Conservation (phyloP, 2,113 vertebrate species). For the Phaethornis superciliosus region DNA sequence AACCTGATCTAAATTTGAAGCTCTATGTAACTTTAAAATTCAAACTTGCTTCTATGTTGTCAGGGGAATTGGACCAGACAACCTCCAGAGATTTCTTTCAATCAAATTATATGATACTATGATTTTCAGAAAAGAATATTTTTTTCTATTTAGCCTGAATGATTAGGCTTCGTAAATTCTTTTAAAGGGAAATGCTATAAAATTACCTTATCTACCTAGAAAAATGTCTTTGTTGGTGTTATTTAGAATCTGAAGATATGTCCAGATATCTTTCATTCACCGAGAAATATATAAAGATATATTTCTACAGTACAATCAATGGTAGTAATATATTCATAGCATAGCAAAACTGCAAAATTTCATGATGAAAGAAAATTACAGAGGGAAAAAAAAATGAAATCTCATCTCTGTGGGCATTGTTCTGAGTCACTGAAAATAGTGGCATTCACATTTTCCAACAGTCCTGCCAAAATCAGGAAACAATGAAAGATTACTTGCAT, state of each 20-base stretch:
- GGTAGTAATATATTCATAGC: neutral
- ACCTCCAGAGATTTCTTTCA: neutral
- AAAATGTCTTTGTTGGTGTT: neutral
- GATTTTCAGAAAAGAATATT: neutral
- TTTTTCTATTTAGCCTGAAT: neutral
- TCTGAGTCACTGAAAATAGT: neutral
- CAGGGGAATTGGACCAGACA: neutral
- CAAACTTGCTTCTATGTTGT: neutral
- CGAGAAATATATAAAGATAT: neutral
- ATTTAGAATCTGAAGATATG: neutral
- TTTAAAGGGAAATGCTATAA: neutral
- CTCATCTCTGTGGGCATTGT: neutral
- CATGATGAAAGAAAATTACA: neutral
- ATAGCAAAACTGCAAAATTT: neutral
- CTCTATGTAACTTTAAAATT: neutral
- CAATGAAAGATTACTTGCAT: constrained; percentile 10
- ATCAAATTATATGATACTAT: neutral
- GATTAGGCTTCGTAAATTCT: neutral
- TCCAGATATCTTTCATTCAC: neutral
- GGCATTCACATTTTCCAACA: constrained; percentile 12
- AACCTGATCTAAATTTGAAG: neutral
- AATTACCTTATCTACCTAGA: neutral
- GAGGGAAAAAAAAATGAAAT: neutral
- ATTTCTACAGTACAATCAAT: neutral
- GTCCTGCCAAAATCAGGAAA: constrained; percentile 13